Percentiles rank a stretch among this genome's conserved stretches.
Conservation (phyloP, 2,888 invertebrate genomes). For the Polydrusus pterygomalis region DNA sequence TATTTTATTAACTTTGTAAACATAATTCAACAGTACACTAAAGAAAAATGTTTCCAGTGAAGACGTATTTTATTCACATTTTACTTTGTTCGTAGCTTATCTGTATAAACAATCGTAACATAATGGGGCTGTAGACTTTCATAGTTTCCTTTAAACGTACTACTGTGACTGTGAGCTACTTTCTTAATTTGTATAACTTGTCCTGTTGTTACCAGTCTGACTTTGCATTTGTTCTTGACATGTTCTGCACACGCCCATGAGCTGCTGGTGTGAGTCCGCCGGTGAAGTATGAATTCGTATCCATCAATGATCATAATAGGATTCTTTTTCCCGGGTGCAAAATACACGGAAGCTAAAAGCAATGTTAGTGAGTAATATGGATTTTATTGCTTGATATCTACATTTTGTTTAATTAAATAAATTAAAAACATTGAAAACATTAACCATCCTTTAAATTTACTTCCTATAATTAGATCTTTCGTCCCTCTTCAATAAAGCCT, state of each 20-base stretch:
- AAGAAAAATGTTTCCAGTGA: too few relatives aligned
- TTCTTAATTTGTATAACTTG: constrained; percentile 37
- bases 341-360: constrained; percentile 24
- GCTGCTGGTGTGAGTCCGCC: constrained; percentile 23
- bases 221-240: constrained; percentile 51
- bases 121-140: constrained; percentile 5
- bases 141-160: constrained; percentile 50
- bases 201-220: constrained; percentile 41
- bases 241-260: constrained; percentile 28
- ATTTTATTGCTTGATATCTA: neutral
- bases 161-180: constrained; percentile 40
- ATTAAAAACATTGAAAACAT: too few relatives aligned
- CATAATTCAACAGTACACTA: too few relatives aligned
- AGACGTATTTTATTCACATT: neutral
- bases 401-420: too few relatives aligned
- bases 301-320: constrained; percentile 59
- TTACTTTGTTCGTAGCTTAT: constrained; percentile 21
- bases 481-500: too few relatives aligned
- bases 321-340: constrained; percentile 56
- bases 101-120: constrained; percentile 24
- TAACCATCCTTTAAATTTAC: too few relatives aligned
- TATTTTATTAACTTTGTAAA: too few relatives aligned
- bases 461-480: too few relatives aligned
- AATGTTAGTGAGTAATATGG: neutral
- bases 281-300: constrained; percentile 57